A percentile compares a stretch with the other conserved stretches of the same genome.
Evolutionary conservation across 2,113 vertebrate species (phyloP).

Genomic region (Centropristis striata): DNA sequence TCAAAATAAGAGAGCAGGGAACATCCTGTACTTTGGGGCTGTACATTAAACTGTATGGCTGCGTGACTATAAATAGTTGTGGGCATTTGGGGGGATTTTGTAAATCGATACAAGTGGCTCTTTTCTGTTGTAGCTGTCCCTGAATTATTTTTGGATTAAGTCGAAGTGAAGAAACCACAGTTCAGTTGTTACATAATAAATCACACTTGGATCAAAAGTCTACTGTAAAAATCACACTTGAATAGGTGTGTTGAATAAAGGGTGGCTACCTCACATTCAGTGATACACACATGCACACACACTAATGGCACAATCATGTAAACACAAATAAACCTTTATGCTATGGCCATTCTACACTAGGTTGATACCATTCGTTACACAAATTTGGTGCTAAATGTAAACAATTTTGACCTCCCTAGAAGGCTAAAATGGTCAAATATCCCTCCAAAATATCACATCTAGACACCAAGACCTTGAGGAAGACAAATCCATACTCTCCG

Average conservation of each 20-base stretch:
- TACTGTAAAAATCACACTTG: neutral
- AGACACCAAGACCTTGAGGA: too few species aligned
- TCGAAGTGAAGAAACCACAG: neutral
- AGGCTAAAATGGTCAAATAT: too few species aligned
- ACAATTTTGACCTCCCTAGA: too few species aligned
- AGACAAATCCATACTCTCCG: too few species aligned
- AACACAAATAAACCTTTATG: too few species aligned
- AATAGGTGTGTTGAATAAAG: constrained; percentile 22
- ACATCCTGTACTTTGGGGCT: constrained; percentile 27
- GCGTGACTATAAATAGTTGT: neutral
- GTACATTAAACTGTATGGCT: constrained; percentile 22
- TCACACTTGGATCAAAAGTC: constrained; percentile 31
- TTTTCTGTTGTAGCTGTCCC: constrained; percentile 19
- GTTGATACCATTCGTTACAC: too few species aligned
- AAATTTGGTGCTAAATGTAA: too few species aligned
- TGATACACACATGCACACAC: neutral
- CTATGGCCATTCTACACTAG: too few species aligned
- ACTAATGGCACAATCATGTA: too few species aligned
- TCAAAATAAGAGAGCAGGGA: constrained; percentile 36
- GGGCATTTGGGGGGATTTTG: constrained; percentile 9
- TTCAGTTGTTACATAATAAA: constrained; percentile 9
- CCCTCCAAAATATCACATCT: too few species aligned
- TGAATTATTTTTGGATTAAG: constrained; percentile 24
- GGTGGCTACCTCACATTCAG: neutral
- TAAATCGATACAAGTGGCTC: neutral